Evolutionary conservation across 1,140 invertebrate genomes (phyloP).

Genomic region (Drosophila tristis): DNA sequence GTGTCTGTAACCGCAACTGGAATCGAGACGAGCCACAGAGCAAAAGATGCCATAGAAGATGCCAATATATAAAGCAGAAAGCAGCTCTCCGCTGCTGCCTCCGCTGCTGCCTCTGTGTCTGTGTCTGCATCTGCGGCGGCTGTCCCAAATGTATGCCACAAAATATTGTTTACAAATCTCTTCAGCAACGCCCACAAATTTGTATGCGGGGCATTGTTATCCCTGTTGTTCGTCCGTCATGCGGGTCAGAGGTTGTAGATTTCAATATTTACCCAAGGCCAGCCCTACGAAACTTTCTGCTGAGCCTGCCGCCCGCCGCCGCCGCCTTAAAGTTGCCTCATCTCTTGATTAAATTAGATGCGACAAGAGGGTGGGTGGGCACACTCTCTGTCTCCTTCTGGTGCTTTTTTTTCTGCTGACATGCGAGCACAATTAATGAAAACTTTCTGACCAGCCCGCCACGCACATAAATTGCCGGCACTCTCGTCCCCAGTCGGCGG

Average conservation of each 20-base stretch:
- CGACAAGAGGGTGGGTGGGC: slow-evolving; percentile 26
- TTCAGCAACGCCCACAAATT: slow-evolving; percentile 77
- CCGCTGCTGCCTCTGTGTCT: too few species aligned
- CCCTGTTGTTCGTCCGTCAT: slow-evolving; percentile 57
- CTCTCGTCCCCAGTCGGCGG: slow-evolving; percentile 35
- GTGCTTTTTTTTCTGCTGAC: slow-evolving; percentile 45
- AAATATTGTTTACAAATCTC: slow-evolving; percentile 83
- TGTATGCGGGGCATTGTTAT: slow-evolving; percentile 76
- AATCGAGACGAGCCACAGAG: slow-evolving; percentile 41
- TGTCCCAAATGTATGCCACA: slow-evolving; percentile 74
- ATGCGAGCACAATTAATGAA: slow-evolving; percentile 63
- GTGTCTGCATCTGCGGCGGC: slow-evolving; percentile 5
- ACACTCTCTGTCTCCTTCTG: not conserved
- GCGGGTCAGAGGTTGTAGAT: slow-evolving; percentile 70
- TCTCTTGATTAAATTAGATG: slow-evolving; percentile 77
- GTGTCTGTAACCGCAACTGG: slow-evolving; percentile 48
- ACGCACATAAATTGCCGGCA: slow-evolving; percentile 60
- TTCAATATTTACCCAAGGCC: slow-evolving; percentile 75
- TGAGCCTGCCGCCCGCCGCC: slow-evolving; percentile 26
- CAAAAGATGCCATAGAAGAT: slow-evolving; percentile 32
- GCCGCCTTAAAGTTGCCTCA: slow-evolving; percentile 66
- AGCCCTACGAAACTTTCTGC: slow-evolving; percentile 50
- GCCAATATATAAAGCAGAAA: slow-evolving; percentile 33
- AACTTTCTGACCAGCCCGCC: slow-evolving; percentile 50
- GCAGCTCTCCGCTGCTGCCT: too few species aligned